These are phyloP conservation scores for Cephus rjabovi DNA, from an alignment of 2,888 invertebrate genomes.

Conservation along the genomic window DNA sequence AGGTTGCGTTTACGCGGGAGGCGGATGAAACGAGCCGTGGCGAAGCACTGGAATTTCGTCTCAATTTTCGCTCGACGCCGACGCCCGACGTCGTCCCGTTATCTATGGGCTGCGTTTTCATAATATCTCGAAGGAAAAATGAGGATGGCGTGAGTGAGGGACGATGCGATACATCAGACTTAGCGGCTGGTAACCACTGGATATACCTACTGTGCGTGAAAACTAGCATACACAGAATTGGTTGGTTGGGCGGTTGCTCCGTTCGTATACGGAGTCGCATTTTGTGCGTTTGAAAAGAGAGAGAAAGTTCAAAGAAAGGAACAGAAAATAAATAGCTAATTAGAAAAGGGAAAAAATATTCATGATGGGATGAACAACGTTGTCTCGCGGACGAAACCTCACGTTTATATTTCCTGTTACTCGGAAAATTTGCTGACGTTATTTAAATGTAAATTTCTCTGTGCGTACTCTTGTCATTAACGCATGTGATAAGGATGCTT, in stretches of 20 bases:
- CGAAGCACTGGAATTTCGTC: constrained; percentile 9
- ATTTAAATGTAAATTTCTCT: background rate
- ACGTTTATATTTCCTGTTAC: background rate
- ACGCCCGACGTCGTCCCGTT: background rate
- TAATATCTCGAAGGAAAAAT: constrained; percentile 11
- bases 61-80: constrained; percentile 3
- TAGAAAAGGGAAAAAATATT: background rate
- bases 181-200: background rate
- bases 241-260: background rate
- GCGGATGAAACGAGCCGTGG: background rate
- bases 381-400: background rate
- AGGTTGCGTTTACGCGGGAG: background rate
- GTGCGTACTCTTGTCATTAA: background rate
- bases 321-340: background rate
- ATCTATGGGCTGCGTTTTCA: constrained; percentile 17
- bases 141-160: constrained; percentile 18
- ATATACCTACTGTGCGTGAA: background rate
- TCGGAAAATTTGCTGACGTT: background rate
- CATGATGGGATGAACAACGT: background rate
- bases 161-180: constrained; percentile 19
- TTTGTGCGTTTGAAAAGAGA: background rate
- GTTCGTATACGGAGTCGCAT: background rate
- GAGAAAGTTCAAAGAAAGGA: background rate
- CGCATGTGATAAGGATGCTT: background rate
- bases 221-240: background rate